phyloP scores from a whole-genome alignment of 2,888 invertebrate species.

The Rambutsinella grinnellia region DNA sequence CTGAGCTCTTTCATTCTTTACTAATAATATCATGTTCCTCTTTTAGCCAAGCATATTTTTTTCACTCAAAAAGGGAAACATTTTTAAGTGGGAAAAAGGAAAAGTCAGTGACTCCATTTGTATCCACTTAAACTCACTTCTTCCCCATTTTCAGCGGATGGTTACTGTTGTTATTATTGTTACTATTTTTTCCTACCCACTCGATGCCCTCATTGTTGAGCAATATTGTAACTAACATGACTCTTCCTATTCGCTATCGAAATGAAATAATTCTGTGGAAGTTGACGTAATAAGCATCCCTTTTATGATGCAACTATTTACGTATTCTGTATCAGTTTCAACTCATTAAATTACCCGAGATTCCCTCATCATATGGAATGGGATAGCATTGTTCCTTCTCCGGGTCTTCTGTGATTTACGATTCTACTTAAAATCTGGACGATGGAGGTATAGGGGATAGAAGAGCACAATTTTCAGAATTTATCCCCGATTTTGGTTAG shows the following conservation, averaged over 20 bases:
- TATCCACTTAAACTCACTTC: neutral
- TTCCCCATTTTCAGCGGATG: too few species aligned
- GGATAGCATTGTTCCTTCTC: neutral
- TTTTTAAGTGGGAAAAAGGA: neutral
- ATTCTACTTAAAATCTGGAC: slow-evolving; percentile 48
- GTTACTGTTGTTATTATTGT: slow-evolving; percentile 18
- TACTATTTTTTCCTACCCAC: neutral
- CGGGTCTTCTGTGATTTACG: slow-evolving; percentile 38
- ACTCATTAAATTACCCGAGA: slow-evolving; percentile 34
- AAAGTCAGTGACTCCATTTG: slow-evolving; percentile 30
- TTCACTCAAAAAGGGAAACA: neutral
- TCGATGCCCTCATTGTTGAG: slow-evolving; percentile 2
- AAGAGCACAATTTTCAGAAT: neutral
- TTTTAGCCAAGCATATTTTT: neutral
- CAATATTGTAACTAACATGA: too few species aligned
- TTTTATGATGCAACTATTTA: too few species aligned
- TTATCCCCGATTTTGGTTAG: slow-evolving; percentile 41
- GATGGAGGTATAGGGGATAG: neutral
- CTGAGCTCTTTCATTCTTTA: neutral
- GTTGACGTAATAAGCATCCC: too few species aligned
- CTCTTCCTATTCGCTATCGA: too few species aligned
- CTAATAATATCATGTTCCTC: slow-evolving; percentile 23
- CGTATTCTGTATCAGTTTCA: neutral
- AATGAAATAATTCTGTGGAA: too few species aligned
- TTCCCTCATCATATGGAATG: slow-evolving; percentile 15